These are phyloP conservation scores for Drosophila jambulina DNA, from an alignment of 1,140 invertebrate species.

Conservation along the genomic window DNA sequence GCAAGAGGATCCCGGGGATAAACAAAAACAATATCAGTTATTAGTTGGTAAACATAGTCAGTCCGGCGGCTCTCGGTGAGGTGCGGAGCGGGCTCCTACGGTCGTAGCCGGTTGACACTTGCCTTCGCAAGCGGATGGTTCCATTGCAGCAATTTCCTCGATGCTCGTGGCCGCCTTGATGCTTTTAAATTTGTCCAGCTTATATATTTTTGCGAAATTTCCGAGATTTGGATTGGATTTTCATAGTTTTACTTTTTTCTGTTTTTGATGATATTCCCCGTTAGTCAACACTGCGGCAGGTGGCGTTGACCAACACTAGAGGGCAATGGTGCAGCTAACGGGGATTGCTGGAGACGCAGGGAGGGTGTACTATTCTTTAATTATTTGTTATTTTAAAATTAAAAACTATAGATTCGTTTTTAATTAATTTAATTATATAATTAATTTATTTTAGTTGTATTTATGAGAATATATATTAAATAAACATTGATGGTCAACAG, in stretches of 20 bases:
- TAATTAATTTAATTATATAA: neutral
- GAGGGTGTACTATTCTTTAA: neutral
- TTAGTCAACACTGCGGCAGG: constrained; percentile 22
- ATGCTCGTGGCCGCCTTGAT: constrained; percentile 75
- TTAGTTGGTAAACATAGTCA: constrained; percentile 53
- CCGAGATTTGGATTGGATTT: constrained; percentile 65
- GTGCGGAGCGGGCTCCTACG: neutral
- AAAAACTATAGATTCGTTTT: neutral
- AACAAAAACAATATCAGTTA: constrained; percentile 30
- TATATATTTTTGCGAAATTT: constrained; percentile 60
- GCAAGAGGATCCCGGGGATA: constrained; percentile 37
- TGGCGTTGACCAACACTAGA: constrained; percentile 20
- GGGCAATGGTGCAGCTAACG: neutral
- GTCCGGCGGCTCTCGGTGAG: neutral
- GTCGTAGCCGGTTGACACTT: constrained; percentile 7
- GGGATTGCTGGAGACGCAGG: neutral
- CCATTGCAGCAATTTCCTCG: constrained; percentile 77
- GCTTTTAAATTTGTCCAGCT: constrained; percentile 73
- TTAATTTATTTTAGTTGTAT: neutral
- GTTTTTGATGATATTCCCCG: constrained; percentile 40
- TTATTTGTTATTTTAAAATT: neutral
- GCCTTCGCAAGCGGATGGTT: constrained; percentile 84
- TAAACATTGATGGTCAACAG: neutral
- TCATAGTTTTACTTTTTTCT: constrained; percentile 63
- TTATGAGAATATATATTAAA: neutral